These are phyloP conservation scores for Melanotus villosus DNA, from an alignment of 2,888 invertebrate species.

Conservation along the genomic window DNA sequence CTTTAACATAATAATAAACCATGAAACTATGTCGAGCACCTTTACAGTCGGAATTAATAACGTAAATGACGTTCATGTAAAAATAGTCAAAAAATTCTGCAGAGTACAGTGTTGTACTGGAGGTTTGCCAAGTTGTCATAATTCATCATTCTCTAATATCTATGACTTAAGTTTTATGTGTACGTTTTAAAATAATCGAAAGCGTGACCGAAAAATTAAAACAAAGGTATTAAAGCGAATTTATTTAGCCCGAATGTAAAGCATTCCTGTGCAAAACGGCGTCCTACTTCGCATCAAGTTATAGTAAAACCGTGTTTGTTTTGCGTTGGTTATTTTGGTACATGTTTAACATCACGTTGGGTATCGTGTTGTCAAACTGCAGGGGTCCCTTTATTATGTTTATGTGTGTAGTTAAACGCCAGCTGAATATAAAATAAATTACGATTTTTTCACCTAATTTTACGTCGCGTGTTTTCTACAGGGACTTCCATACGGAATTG, in stretches of 20 bases:
- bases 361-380: constrained; percentile 48
- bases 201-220: constrained; percentile 52
- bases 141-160: constrained; percentile 59
- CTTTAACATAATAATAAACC: constrained; percentile 30
- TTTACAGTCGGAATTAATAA: constrained; percentile 38
- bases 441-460: constrained; percentile 25
- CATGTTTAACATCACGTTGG: constrained; percentile 47
- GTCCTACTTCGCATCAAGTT: constrained; percentile 28
- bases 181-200: constrained; percentile 56
- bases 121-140: constrained; percentile 52
- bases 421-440: constrained; percentile 19
- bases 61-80: constrained; percentile 45
- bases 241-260: constrained; percentile 34
- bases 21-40: constrained; percentile 27
- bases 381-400: constrained; percentile 46
- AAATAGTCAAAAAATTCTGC: constrained; percentile 51
- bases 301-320: constrained; percentile 29
- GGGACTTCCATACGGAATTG: too few species aligned
- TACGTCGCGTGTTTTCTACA: constrained; percentile 12
- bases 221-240: constrained; percentile 40
- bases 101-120: constrained; percentile 46
- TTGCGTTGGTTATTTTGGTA: constrained; percentile 43
- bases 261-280: neutral
- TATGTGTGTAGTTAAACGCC: constrained; percentile 26
- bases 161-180: constrained; percentile 52